Conservation (phyloP, 2,113 vertebrate species). For the Noturus placidus region DNA sequence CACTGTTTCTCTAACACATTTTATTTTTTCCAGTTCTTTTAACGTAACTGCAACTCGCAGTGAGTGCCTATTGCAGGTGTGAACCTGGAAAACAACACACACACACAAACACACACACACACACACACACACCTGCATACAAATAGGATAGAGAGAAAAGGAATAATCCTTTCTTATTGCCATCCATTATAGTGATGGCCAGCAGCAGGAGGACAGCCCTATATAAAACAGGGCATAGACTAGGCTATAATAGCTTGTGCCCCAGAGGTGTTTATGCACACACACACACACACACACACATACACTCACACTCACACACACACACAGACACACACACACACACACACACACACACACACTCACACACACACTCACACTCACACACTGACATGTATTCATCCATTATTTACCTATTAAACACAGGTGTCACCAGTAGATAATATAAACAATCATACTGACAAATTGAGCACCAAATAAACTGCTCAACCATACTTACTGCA, state of each 20-base stretch:
- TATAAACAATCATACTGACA: neutral
- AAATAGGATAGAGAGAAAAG: neutral
- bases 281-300: neutral
- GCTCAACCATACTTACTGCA: neutral
- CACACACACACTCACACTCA: constrained; percentile 33
- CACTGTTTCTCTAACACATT: neutral
- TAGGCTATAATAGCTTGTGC: constrained; percentile 23
- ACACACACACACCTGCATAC: neutral
- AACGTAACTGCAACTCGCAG: neutral
- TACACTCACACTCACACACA: constrained; percentile 13
- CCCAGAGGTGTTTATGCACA: constrained; percentile 1
- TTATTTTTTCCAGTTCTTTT: neutral
- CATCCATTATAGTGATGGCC: constrained; percentile 34
- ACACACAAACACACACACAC: constrained; percentile 11
- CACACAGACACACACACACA: neutral
- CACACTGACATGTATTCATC: neutral
- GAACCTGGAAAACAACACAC: neutral
- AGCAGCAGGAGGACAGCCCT: neutral
- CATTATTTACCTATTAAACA: neutral
- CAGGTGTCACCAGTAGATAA: neutral
- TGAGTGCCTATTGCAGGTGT: neutral
- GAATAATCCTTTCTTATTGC: constrained; percentile 18
- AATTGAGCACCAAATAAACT: neutral
- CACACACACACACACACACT: neutral
- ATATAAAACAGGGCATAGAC: constrained; percentile 21